Percentiles rank a stretch among this genome's conserved stretches.
phyloP scores from a whole-genome alignment of 1,140 invertebrate genomes.

The Branchinecta lindahli region DNA sequence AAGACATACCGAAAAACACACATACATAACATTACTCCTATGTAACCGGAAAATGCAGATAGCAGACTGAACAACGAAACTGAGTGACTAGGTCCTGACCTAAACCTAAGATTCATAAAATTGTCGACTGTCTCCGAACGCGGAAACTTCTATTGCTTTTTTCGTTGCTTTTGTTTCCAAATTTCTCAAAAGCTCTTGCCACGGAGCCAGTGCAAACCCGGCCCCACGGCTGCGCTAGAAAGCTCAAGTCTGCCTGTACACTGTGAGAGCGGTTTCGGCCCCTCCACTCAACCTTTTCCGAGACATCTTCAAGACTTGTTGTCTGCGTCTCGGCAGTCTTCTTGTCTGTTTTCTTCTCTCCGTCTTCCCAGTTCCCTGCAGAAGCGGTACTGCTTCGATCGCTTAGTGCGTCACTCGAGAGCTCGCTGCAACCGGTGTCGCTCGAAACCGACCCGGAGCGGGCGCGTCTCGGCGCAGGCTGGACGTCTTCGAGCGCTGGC shows the following conservation, averaged over 20 bases:
- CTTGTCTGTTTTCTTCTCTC: conserved; percentile 5
- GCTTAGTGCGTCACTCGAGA: conserved; percentile 22
- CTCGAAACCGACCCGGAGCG: conserved; percentile 24
- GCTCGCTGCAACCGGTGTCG: conserved; percentile 22
- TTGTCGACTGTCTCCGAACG: background rate
- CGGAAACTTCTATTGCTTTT: background rate
- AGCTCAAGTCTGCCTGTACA: conserved; percentile 22
- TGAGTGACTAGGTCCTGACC: too few species aligned
- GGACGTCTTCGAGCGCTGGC: too few species aligned
- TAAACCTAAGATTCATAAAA: background rate
- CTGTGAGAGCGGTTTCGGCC: conserved; percentile 22
- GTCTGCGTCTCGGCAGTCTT: conserved; percentile 8
- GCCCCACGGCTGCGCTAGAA: conserved; percentile 27
- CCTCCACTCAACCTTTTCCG: conserved; percentile 17
- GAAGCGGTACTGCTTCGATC: conserved; percentile 20
- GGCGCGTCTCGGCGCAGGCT: background rate
- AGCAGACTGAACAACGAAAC: too few species aligned
- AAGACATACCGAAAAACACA: too few species aligned
- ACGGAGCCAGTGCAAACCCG: conserved; percentile 37
- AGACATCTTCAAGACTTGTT: background rate
- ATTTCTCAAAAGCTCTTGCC: conserved; percentile 36
- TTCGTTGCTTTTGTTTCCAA: conserved; percentile 26
- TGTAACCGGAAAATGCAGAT: too few species aligned
- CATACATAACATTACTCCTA: too few species aligned
- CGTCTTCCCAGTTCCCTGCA: conserved; percentile 20